phyloP scores from a whole-genome alignment of 2,888 invertebrate species.

The Micropterix aruncella region DNA sequence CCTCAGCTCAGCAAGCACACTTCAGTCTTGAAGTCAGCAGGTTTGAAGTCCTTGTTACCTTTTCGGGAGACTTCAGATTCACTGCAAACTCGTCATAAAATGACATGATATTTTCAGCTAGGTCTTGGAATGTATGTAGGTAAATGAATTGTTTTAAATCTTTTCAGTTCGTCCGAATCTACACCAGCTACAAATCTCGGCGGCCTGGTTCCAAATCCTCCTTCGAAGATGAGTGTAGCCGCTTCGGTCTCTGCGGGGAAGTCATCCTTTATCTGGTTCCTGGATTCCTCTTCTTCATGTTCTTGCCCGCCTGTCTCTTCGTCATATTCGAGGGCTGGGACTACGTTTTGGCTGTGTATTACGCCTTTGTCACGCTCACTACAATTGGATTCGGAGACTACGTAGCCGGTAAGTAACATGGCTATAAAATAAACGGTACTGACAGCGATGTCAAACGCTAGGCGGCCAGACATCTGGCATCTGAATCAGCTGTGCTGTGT shows the following conservation, averaged over 20 bases:
- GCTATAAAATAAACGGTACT: too few species aligned
- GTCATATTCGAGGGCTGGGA: slow-evolving; percentile 77
- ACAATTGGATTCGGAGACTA: slow-evolving; percentile 91
- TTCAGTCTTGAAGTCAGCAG: too few species aligned
- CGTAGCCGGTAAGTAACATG: slow-evolving; percentile 61
- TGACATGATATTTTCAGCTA: too few species aligned
- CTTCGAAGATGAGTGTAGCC: slow-evolving; percentile 48
- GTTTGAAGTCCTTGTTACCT: too few species aligned
- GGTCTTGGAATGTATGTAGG: too few species aligned
- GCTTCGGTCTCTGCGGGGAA: slow-evolving; percentile 62
- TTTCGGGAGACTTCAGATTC: too few species aligned
- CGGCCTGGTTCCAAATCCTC: slow-evolving; percentile 42
- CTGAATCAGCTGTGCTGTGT: too few species aligned
- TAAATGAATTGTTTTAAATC: too few species aligned
- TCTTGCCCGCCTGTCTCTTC: slow-evolving; percentile 74
- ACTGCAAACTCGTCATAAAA: too few species aligned
- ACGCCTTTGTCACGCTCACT: slow-evolving; percentile 73
- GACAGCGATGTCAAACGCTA: too few species aligned
- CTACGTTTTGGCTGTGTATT: slow-evolving; percentile 73
- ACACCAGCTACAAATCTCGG: slow-evolving; percentile 64
- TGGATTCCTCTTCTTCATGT: slow-evolving; percentile 75
- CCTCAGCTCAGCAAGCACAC: too few species aligned
- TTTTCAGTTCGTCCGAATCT: slow-evolving; percentile 59
- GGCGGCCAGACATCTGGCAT: too few species aligned
- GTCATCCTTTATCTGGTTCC: slow-evolving; percentile 78